Percentiles rank a stretch among this genome's conserved stretches.
phyloP scores from a whole-genome alignment of 2,888 invertebrate genomes.

The Taphrorychus bicolor region DNA sequence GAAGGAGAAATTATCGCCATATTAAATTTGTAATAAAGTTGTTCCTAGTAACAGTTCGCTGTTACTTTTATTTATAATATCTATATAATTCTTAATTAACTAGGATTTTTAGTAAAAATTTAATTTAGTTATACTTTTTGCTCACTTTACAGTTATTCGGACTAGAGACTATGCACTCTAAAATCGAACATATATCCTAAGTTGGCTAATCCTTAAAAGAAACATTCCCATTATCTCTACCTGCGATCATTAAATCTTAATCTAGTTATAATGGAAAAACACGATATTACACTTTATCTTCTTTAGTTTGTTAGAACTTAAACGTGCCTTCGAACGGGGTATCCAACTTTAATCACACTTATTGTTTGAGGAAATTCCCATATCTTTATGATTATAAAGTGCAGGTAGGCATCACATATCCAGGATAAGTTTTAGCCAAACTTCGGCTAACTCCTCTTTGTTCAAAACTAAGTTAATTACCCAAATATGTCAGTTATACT shows the following conservation, averaged over 20 bases:
- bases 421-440: slow-evolving; percentile 29
- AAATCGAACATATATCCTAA: no score
- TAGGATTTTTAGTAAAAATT: no score
- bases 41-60: no score
- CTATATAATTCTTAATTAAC: no score
- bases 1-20: no score
- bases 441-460: slow-evolving; percentile 43
- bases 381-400: slow-evolving; percentile 21
- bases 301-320: background rate
- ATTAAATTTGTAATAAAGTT: no score
- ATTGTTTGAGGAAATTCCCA: slow-evolving; percentile 17
- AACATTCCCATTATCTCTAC: background rate
- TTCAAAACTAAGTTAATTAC: slow-evolving; percentile 51
- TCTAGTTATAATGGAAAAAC: background rate
- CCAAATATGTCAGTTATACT: slow-evolving; percentile 51
- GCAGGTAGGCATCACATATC: slow-evolving; percentile 19
- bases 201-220: background rate
- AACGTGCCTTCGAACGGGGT: background rate
- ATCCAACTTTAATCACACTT: slow-evolving; percentile 19
- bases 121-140: no score
- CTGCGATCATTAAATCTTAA: background rate
- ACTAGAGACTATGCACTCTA: no score
- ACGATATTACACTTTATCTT: background rate
- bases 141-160: no score
- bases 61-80: no score